phyloP scores from a whole-genome alignment of 2,113 vertebrate species.

The Phoenicopterus ruber region DNA sequence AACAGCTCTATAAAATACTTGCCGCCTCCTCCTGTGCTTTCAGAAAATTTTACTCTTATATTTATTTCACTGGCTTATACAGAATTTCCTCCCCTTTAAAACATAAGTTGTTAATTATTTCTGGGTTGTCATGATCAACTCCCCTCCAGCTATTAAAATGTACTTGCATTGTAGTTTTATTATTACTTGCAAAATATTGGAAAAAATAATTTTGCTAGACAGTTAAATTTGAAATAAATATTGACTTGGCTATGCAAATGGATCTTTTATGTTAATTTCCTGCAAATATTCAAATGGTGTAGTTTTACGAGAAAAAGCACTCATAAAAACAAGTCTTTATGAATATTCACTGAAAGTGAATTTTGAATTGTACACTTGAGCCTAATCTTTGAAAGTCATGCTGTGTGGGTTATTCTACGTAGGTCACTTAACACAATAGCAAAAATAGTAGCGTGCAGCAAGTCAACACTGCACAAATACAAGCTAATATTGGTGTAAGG shows the following conservation, averaged over 20 bases:
- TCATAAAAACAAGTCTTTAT: slow-evolving; percentile 3
- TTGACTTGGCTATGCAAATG: slow-evolving; percentile 31
- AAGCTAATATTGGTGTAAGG: not conserved
- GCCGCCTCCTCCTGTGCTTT: slow-evolving; percentile 56
- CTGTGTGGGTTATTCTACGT: not conserved
- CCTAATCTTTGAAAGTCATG: slow-evolving; percentile 1
- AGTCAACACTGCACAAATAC: not conserved
- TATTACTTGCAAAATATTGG: slow-evolving; percentile 42
- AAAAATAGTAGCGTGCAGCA: not conserved
- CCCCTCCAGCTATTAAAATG: slow-evolving; percentile 60
- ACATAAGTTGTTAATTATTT: slow-evolving; percentile 66
- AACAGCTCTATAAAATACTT: slow-evolving; percentile 72
- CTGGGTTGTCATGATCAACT: slow-evolving; percentile 51
- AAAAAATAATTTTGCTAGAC: slow-evolving; percentile 43
- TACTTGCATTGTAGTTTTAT: slow-evolving; percentile 58
- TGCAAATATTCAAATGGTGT: slow-evolving; percentile 26
- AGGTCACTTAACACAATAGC: not conserved
- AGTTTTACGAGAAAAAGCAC: not conserved
- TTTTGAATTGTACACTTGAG: slow-evolving; percentile 17
- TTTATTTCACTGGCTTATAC: slow-evolving; percentile 62
- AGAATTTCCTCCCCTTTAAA: slow-evolving; percentile 67
- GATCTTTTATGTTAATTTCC: slow-evolving; percentile 41
- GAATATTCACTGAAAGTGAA: slow-evolving; percentile 27
- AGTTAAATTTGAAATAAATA: slow-evolving; percentile 55
- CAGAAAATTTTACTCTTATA: slow-evolving; percentile 64